Conservation (phyloP, 2,888 invertebrate genomes). For the Drosophila limbata region DNA sequence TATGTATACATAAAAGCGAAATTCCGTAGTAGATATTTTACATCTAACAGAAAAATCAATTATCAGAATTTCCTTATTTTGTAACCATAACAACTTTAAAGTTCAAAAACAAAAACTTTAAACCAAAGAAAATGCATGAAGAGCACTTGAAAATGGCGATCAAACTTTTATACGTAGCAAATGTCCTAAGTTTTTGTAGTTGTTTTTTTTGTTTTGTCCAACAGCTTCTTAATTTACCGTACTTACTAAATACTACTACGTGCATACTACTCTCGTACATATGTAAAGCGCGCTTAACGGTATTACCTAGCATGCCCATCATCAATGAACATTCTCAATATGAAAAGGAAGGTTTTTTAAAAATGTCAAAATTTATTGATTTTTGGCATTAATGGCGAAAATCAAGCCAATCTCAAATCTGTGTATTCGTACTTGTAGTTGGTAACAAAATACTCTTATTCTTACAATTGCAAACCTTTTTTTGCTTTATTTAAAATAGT, state of each 20-base stretch:
- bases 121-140: constrained; percentile 79
- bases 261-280: constrained; percentile 45
- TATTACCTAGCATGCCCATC: constrained; percentile 65
- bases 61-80: constrained; percentile 50
- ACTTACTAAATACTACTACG: constrained; percentile 41
- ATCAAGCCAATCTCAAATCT: constrained; percentile 20
- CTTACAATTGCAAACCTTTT: constrained; percentile 16
- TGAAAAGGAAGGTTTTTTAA: not conserved
- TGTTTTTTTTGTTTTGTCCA: constrained; percentile 49
- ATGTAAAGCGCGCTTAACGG: constrained; percentile 61
- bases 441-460: constrained; percentile 20
- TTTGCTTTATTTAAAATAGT: constrained; percentile 50
- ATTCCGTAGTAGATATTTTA: constrained; percentile 61
- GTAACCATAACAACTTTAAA: constrained; percentile 45
- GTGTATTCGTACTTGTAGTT: constrained; percentile 47
- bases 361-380: constrained; percentile 22
- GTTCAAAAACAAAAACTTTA: constrained; percentile 42
- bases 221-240: constrained; percentile 67
- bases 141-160: constrained; percentile 78
- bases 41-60: constrained; percentile 49
- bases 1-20: constrained; percentile 50
- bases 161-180: constrained; percentile 66
- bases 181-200: constrained; percentile 72
- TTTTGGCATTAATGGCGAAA: constrained; percentile 1
- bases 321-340: constrained; percentile 38